Evolutionary conservation across 2,888 invertebrate genomes (phyloP).

Genomic region (Aproaerema taeniolella): DNA sequence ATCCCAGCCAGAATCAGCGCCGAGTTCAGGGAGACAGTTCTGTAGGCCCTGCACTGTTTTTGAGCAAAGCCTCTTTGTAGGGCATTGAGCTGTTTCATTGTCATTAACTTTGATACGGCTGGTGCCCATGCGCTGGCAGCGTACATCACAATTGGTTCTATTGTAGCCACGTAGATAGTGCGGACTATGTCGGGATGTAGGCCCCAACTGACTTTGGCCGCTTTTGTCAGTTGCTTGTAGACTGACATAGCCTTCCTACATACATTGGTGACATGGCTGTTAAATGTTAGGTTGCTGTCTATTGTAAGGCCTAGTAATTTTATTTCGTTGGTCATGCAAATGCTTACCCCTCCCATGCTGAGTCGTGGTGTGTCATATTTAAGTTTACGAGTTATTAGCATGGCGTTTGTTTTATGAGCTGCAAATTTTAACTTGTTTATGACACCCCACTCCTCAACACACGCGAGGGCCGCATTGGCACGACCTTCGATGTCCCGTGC

Average conservation of each 20-base stretch:
- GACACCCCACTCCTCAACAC: constrained; percentile 6
- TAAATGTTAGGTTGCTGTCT: constrained; percentile 1
- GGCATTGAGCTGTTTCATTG: not conserved
- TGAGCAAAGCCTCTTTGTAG: not conserved
- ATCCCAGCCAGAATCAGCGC: constrained; percentile 7
- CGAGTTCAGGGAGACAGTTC: constrained; percentile 6
- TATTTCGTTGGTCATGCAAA: not conserved
- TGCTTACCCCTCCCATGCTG: not conserved
- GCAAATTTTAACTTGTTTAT: not conserved
- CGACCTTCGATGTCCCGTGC: not conserved
- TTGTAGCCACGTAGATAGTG: not conserved
- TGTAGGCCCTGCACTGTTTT: not conserved
- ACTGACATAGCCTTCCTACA: not conserved
- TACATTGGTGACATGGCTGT: not conserved
- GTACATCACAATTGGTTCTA: not conserved
- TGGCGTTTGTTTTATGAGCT: not conserved
- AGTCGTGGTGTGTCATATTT: constrained; percentile 2
- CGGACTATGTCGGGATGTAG: not conserved
- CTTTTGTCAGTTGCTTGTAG: not conserved
- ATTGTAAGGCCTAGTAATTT: not conserved
- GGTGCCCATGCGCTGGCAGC: not conserved
- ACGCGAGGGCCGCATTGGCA: not conserved
- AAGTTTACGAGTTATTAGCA: not conserved
- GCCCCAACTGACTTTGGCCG: not conserved
- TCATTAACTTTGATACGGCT: not conserved